phyloP scores from a whole-genome alignment of 2,888 invertebrate genomes.

The Diploptera punctata region DNA sequence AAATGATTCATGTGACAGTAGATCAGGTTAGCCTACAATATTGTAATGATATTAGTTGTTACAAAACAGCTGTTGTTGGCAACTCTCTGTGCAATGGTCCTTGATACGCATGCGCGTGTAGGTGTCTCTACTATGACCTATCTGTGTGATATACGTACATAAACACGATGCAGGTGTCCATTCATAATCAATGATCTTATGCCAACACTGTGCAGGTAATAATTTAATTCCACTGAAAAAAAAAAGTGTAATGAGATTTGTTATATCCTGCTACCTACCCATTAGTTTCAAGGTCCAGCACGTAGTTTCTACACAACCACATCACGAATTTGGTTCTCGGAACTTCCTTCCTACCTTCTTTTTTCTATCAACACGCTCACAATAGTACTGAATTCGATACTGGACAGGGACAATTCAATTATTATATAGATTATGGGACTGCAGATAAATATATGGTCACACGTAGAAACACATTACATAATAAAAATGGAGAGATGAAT shows the following conservation, averaged over 20 bases:
- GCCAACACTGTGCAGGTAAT: neutral
- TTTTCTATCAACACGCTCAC: too few relatives aligned
- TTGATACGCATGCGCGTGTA: conserved; percentile 5
- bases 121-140: conserved; percentile 24
- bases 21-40: neutral
- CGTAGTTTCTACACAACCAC: neutral
- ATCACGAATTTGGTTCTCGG: conserved; percentile 15
- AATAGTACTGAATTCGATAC: too few relatives aligned
- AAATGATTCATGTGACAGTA: conserved; percentile 4
- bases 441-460: too few relatives aligned
- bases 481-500: too few relatives aligned
- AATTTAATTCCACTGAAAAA: neutral
- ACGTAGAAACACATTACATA: too few relatives aligned
- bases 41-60: neutral
- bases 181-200: conserved; percentile 19
- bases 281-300: neutral
- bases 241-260: neutral
- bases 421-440: too few relatives aligned
- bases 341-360: too few relatives aligned
- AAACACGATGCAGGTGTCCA: conserved; percentile 25
- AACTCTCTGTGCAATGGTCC: neutral
- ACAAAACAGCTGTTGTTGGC: conserved; percentile 25
- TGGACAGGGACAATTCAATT: too few relatives aligned
- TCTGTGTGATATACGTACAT: conserved; percentile 11
- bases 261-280: conserved; percentile 7